Percentiles rank a stretch among this genome's conserved stretches.
Conservation (phyloP, 2,113 vertebrate species). For the Pluvianellus socialis region DNA sequence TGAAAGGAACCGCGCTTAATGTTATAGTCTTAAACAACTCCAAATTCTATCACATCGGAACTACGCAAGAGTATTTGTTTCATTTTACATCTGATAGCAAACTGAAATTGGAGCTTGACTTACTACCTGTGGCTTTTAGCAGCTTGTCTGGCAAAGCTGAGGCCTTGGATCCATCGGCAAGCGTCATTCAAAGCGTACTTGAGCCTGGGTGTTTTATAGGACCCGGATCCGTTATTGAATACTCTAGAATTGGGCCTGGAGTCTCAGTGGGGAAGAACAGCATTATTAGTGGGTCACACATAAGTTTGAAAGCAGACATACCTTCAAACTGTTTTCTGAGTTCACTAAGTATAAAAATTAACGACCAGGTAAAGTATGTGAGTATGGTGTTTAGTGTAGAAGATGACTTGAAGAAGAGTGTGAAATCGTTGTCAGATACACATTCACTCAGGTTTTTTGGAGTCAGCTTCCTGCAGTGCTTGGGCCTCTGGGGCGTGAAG, state of each 20-base stretch:
- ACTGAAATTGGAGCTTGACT: slow-evolving; percentile 80
- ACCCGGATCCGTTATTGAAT: slow-evolving; percentile 84
- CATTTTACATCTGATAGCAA: slow-evolving; percentile 80
- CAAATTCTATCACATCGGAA: slow-evolving; percentile 93
- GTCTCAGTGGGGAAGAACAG: slow-evolving; percentile 78
- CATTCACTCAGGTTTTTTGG: slow-evolving; percentile 76
- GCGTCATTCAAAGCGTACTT: slow-evolving; percentile 84
- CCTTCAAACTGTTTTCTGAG: slow-evolving; percentile 82
- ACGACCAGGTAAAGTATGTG: slow-evolving; percentile 65
- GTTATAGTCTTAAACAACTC: slow-evolving; percentile 91
- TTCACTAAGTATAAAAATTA: slow-evolving; percentile 77
- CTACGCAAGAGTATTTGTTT: slow-evolving; percentile 86
- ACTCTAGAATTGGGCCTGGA: slow-evolving; percentile 78
- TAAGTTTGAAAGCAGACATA: slow-evolving; percentile 66
- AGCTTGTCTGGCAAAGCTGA: neutral
- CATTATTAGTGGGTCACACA: slow-evolving; percentile 82
- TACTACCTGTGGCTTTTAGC: slow-evolving; percentile 81
- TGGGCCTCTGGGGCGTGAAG: slow-evolving; percentile 78
- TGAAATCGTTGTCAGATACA: slow-evolving; percentile 59
- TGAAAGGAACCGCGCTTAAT: slow-evolving; percentile 83
- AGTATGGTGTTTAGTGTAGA: slow-evolving; percentile 82
- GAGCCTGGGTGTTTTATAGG: slow-evolving; percentile 73
- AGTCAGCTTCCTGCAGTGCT: slow-evolving; percentile 71
- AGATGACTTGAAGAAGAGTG: slow-evolving; percentile 83
- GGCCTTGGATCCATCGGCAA: neutral